Conservation (phyloP, 2,797 vertebrate species). For the Psittacula derbiana region DNA sequence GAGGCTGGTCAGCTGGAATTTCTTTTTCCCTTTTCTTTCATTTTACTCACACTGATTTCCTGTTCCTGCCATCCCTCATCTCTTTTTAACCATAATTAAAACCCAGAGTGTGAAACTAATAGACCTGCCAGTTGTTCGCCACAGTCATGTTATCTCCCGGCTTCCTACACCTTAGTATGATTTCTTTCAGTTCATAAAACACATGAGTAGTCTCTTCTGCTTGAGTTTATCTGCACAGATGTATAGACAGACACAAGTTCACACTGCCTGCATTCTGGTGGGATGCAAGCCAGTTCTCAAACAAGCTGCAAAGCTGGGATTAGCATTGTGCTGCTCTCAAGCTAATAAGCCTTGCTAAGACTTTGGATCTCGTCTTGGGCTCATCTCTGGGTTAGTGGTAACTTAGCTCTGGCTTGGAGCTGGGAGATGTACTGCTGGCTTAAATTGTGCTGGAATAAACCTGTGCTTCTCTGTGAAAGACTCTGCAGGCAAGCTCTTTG, state of each 20-base stretch:
- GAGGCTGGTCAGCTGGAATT: not conserved
- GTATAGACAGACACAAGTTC: not conserved
- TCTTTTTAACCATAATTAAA: not conserved
- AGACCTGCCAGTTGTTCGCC: not conserved
- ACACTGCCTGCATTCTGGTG: not conserved
- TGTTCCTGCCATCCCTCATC: not conserved
- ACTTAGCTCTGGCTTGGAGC: not conserved
- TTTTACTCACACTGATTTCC: not conserved
- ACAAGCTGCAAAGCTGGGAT: not conserved
- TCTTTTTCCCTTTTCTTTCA: not conserved
- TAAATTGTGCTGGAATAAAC: not conserved
- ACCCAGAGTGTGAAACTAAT: not conserved
- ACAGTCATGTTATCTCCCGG: not conserved
- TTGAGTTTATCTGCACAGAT: not conserved
- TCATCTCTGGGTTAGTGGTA: not conserved
- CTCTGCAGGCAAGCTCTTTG: not conserved
- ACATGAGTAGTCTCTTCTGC: not conserved
- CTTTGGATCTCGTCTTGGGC: not conserved
- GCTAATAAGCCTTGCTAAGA: not conserved
- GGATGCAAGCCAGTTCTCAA: not conserved
- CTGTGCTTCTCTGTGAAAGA: not conserved
- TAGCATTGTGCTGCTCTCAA: not conserved
- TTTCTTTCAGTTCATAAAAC: not conserved
- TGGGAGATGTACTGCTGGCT: not conserved
- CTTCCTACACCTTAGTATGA: not conserved